These are phyloP conservation scores for Mionectes macconnelli DNA, from an alignment of 2,113 vertebrate species.

Conservation along the genomic window DNA sequence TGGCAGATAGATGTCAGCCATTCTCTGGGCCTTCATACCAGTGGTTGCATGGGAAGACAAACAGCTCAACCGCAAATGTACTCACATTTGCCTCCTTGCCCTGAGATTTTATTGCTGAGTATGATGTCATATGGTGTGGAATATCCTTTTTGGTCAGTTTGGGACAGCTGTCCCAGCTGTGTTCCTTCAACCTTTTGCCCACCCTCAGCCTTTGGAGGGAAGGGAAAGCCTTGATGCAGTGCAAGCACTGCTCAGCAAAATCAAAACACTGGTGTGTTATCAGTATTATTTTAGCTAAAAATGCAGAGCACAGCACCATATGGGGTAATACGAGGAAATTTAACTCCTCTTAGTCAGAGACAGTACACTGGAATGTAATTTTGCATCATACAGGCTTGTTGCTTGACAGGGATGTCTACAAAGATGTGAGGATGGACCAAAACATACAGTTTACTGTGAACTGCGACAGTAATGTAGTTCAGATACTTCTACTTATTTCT, in stretches of 20 bases:
- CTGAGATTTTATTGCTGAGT: background rate
- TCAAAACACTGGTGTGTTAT: background rate
- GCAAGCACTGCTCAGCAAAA: background rate
- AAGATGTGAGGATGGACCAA: background rate
- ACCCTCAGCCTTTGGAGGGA: background rate
- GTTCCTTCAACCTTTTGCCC: background rate
- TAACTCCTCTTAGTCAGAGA: background rate
- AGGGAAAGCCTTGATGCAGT: background rate
- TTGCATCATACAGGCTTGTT: background rate
- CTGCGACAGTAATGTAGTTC: background rate
- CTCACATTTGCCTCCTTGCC: rapidly evolving
- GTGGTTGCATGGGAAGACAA: background rate
- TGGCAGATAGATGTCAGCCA: background rate
- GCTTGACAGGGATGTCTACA: background rate
- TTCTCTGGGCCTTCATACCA: background rate
- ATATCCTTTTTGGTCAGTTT: background rate
- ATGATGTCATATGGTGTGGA: background rate
- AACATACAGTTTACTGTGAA: background rate
- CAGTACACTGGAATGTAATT: background rate
- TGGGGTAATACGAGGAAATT: background rate
- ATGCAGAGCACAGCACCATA: background rate
- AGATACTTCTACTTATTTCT: background rate
- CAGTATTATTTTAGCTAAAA: background rate
- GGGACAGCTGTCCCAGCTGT: background rate
- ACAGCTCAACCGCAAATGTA: background rate